Evolutionary conservation across 1,140 invertebrate genomes (phyloP).

Genomic region (Micrasema minimum): DNA sequence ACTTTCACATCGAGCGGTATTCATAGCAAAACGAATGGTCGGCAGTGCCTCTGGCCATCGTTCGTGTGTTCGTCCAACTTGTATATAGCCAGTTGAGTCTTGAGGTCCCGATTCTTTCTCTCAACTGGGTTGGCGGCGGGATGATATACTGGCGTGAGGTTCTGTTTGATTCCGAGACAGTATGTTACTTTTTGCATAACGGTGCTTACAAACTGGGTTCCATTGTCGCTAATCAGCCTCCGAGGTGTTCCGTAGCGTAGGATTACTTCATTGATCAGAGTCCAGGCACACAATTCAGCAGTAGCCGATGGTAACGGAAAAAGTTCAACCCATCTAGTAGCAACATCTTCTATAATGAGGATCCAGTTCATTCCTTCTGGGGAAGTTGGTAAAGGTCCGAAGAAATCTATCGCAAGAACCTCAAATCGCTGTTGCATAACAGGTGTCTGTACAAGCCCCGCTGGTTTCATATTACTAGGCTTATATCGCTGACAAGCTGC

Average conservation of each 20-base stretch:
- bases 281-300: slow-evolving; percentile 56
- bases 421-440: slow-evolving; percentile 3
- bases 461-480: slow-evolving; percentile 1
- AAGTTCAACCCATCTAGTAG: slow-evolving; percentile 56
- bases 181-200: slow-evolving; percentile 57
- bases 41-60: slow-evolving; percentile 58
- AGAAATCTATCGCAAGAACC: background rate
- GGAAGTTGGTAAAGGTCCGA: background rate
- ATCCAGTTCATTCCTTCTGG: slow-evolving; percentile 54
- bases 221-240: slow-evolving; percentile 58
- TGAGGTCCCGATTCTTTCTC: slow-evolving; percentile 59
- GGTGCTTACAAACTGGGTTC: slow-evolving; percentile 56
- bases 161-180: slow-evolving; percentile 55
- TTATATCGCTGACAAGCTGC: slow-evolving; percentile 1
- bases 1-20: slow-evolving; percentile 57
- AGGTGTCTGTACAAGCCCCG: background rate
- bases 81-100: slow-evolving; percentile 57
- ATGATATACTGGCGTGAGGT: slow-evolving; percentile 57
- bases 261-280: slow-evolving; percentile 58
- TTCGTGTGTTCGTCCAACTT: slow-evolving; percentile 56
- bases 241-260: slow-evolving; percentile 57
- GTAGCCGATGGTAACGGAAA: slow-evolving; percentile 55
- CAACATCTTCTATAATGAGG: slow-evolving; percentile 55
- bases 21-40: slow-evolving; percentile 60
- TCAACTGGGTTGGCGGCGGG: slow-evolving; percentile 60